Percentiles rank a stretch among this genome's conserved stretches.
Evolutionary conservation across 2,888 invertebrate genomes (phyloP).

Genomic region (Melinaea marsaeus): DNA sequence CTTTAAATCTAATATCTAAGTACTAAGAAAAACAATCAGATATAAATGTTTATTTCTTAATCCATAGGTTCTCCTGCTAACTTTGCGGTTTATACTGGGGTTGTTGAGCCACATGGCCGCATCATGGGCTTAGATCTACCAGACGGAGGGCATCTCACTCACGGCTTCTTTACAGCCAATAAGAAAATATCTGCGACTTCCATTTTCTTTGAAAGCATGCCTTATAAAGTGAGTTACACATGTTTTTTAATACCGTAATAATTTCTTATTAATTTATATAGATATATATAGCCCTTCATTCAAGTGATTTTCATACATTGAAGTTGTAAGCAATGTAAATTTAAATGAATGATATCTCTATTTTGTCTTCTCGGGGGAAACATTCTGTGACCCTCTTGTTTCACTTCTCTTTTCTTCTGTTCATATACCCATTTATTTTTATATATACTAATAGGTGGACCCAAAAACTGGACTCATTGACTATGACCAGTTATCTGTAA

Average conservation of each 20-base stretch:
- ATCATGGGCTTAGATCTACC: conserved; percentile 98
- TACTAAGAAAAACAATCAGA: too few species aligned
- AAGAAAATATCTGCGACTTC: conserved; percentile 98
- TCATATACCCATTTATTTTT: neutral
- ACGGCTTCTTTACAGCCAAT: conserved; percentile 92
- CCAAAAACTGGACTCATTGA: conserved; percentile 92
- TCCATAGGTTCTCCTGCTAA: conserved; percentile 92
- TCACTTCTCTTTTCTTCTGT: neutral
- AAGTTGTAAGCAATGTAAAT: too few species aligned
- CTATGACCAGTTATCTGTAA: conserved; percentile 90
- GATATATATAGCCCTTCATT: neutral
- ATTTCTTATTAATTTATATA: neutral
- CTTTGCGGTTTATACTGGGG: conserved; percentile 95
- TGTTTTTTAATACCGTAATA: neutral
- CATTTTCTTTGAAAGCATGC: conserved; percentile 98
- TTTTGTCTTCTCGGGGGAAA: too few species aligned
- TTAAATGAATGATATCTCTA: too few species aligned
- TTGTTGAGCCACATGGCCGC: conserved; percentile 93
- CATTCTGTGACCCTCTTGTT: too few species aligned
- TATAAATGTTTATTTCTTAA: neutral
- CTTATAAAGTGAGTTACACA: conserved; percentile 86
- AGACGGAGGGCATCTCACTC: conserved; percentile 97
- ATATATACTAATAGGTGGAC: conserved; percentile 76
- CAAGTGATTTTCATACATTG: too few species aligned
- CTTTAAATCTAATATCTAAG: neutral